These are phyloP conservation scores for Myopa tessellatipennis DNA, from an alignment of 2,888 invertebrate genomes.

Conservation along the genomic window DNA sequence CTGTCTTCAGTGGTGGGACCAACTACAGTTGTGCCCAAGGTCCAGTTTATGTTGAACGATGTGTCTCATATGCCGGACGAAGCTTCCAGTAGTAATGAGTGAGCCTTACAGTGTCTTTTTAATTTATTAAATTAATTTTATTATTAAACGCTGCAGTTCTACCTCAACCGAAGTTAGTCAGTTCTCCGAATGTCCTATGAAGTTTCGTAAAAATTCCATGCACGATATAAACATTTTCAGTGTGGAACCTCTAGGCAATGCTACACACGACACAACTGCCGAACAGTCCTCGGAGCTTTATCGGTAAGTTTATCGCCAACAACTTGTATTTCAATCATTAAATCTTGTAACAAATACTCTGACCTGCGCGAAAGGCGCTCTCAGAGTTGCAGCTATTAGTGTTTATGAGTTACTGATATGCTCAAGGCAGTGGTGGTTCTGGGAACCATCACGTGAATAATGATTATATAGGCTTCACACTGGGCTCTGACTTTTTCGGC, in stretches of 20 bases:
- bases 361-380: no score
- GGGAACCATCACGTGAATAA: no score
- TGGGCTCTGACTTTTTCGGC: no score
- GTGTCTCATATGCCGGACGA: constrained; percentile 62
- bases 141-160: constrained; percentile 52
- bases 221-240: constrained; percentile 69
- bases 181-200: constrained; percentile 55
- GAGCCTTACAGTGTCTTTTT: constrained; percentile 43
- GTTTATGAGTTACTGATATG: no score
- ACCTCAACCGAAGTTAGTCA: constrained; percentile 64
- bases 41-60: constrained; percentile 66
- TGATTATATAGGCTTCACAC: no score
- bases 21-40: constrained; percentile 56
- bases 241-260: constrained; percentile 70
- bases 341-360: no score
- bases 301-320: constrained; percentile 59
- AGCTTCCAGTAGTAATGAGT: constrained; percentile 67
- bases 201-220: constrained; percentile 60
- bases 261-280: constrained; percentile 67
- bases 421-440: no score
- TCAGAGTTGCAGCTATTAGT: no score
- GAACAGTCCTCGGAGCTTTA: constrained; percentile 70
- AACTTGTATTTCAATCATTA: neutral
- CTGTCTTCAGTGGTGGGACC: constrained; percentile 47
- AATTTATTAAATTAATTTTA: neutral